Conservation (phyloP, 2,797 vertebrate species). For the Knipowitschia caucasica region DNA sequence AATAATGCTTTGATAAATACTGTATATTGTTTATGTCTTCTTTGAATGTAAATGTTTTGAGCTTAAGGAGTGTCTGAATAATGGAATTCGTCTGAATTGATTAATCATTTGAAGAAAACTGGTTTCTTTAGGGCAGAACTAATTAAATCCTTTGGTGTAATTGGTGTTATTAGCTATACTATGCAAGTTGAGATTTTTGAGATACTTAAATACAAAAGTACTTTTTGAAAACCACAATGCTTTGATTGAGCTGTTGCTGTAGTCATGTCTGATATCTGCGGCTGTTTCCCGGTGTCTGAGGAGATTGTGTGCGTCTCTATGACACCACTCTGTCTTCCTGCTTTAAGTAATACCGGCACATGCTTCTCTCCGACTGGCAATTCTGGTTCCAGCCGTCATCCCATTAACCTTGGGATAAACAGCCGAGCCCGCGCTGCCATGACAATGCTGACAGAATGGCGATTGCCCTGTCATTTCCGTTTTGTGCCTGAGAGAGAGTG, state of each 20-base stretch:
- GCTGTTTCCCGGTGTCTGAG: slow-evolving; percentile 19
- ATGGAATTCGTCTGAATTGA: too few relatives aligned
- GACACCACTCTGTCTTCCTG: slow-evolving; percentile 54
- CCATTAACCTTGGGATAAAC: slow-evolving; percentile 83
- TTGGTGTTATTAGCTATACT: slow-evolving; percentile 1
- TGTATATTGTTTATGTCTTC: too few relatives aligned
- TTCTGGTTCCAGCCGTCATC: slow-evolving; percentile 74
- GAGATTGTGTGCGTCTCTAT: slow-evolving; percentile 32
- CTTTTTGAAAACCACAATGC: slow-evolving; percentile 1
- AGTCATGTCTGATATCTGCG: slow-evolving; percentile 6
- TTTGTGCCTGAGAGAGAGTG: slow-evolving; percentile 74
- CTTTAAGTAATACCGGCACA: slow-evolving; percentile 75
- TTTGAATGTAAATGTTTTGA: too few relatives aligned
- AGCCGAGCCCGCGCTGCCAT: slow-evolving; percentile 71
- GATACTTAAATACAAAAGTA: too few relatives aligned
- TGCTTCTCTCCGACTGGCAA: slow-evolving; percentile 76
- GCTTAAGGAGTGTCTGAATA: too few relatives aligned
- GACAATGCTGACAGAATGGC: slow-evolving; percentile 76
- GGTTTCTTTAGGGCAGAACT: too few relatives aligned
- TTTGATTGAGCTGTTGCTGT: slow-evolving; percentile 6
- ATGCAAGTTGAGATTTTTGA: too few relatives aligned
- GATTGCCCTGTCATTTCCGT: slow-evolving; percentile 82
- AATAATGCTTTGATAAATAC: too few relatives aligned
- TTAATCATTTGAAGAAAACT: too few relatives aligned
- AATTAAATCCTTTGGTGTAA: too few relatives aligned